Conservation (phyloP, 2,113 vertebrate species). For the Tyto alba region DNA sequence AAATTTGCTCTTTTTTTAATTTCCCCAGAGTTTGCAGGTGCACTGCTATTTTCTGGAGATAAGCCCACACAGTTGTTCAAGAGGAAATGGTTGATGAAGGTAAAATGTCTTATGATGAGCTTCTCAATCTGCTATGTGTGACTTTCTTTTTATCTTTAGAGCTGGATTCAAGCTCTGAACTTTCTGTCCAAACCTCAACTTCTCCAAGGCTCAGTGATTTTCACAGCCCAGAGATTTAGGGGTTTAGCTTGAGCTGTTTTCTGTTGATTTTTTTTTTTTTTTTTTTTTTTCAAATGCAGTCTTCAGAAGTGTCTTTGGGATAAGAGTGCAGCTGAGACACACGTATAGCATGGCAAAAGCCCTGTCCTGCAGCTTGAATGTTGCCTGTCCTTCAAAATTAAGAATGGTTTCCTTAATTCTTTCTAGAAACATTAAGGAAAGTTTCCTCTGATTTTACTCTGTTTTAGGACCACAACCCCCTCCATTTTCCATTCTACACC, state of each 20-base stretch:
- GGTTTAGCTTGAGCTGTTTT: background rate
- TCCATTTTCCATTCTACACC: background rate
- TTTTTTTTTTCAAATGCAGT: background rate
- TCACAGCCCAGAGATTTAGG: background rate
- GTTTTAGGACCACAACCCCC: background rate
- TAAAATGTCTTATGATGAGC: constrained; percentile 5
- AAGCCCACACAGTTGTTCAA: constrained; percentile 19
- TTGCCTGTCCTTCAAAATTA: background rate
- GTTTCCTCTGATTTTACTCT: background rate
- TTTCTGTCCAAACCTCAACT: background rate
- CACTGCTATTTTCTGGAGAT: constrained; percentile 53
- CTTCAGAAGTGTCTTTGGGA: background rate
- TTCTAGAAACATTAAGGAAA: background rate
- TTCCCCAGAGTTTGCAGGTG: constrained; percentile 46
- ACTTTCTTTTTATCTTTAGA: background rate
- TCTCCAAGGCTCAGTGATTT: background rate
- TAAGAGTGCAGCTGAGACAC: background rate
- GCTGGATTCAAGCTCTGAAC: background rate
- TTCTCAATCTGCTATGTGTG: background rate
- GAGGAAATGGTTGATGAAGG: background rate
- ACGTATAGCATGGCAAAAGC: accelerated
- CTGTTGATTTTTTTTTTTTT: background rate
- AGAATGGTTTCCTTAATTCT: background rate
- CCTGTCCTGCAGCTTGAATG: background rate
- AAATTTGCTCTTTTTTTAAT: constrained; percentile 50